Evolutionary conservation across 2,113 vertebrate genomes (phyloP).

Genomic region (Odobenus rosmarus): DNA sequence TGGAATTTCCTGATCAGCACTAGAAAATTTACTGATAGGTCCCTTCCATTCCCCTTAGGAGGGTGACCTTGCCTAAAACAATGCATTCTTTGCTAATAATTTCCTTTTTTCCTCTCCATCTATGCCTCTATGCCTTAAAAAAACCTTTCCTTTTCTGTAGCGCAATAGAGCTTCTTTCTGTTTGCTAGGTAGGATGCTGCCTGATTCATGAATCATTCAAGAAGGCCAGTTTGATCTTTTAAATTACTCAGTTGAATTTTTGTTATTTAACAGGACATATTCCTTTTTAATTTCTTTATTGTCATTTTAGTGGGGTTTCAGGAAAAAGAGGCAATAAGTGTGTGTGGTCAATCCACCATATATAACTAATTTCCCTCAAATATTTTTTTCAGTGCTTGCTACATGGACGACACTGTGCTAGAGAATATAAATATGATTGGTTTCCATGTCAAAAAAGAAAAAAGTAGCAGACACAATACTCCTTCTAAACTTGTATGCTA

Average conservation of each 20-base stretch:
- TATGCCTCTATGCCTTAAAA: neutral
- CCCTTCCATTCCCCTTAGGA: neutral
- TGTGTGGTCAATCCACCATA: neutral
- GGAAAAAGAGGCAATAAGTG: conserved; percentile 8
- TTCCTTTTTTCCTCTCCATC: neutral
- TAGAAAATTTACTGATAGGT: neutral
- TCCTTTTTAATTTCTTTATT: neutral
- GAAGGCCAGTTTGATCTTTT: neutral
- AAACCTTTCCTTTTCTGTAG: neutral
- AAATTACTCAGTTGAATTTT: neutral
- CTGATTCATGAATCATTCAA: neutral
- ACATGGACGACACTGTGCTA: neutral
- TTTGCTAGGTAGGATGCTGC: neutral
- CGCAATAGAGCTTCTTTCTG: neutral
- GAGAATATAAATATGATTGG: neutral
- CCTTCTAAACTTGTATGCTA: neutral
- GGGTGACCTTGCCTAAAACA: neutral
- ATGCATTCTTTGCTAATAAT: neutral
- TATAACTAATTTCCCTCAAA: neutral
- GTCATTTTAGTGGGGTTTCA: neutral
- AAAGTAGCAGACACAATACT: neutral
- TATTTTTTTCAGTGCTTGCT: neutral
- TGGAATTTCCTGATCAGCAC: neutral
- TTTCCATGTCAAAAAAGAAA: conserved; percentile 1
- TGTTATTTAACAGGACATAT: neutral